phyloP scores from a whole-genome alignment of 2,113 vertebrate species.

The Nematolebias whitei region DNA sequence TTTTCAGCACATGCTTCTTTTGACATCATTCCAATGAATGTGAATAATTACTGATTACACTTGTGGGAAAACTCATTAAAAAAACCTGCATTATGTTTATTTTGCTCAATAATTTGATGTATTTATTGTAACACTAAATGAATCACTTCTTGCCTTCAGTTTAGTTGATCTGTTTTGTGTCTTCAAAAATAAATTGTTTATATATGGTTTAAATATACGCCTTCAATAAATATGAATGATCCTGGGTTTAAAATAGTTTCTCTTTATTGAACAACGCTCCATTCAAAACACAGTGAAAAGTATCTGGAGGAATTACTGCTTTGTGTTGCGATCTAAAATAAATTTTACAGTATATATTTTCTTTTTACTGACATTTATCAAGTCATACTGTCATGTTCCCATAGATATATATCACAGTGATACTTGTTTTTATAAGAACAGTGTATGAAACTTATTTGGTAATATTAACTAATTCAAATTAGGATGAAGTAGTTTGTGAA shows the following conservation, averaged over 20 bases:
- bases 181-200: background rate
- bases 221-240: constrained; percentile 42
- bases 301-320: background rate
- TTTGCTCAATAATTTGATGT: constrained; percentile 23
- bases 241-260: background rate
- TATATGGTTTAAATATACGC: constrained; percentile 10
- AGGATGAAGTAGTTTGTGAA: too few relatives aligned
- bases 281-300: background rate
- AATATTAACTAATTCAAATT: too few relatives aligned
- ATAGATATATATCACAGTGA: too few relatives aligned
- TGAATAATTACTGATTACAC: constrained; percentile 18
- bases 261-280: background rate
- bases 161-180: constrained; percentile 9
- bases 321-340: too few relatives aligned
- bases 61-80: constrained; percentile 20
- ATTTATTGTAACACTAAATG: constrained; percentile 32
- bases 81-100: background rate
- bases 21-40: background rate
- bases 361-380: too few relatives aligned
- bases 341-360: too few relatives aligned
- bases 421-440: too few relatives aligned
- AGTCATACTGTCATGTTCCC: too few relatives aligned
- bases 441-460: too few relatives aligned
- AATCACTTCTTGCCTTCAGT: background rate
- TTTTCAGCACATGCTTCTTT: background rate